Base-by-base conservation (phyloP, 2,888 invertebrate species). In the Lasioglossum morio region DNA sequence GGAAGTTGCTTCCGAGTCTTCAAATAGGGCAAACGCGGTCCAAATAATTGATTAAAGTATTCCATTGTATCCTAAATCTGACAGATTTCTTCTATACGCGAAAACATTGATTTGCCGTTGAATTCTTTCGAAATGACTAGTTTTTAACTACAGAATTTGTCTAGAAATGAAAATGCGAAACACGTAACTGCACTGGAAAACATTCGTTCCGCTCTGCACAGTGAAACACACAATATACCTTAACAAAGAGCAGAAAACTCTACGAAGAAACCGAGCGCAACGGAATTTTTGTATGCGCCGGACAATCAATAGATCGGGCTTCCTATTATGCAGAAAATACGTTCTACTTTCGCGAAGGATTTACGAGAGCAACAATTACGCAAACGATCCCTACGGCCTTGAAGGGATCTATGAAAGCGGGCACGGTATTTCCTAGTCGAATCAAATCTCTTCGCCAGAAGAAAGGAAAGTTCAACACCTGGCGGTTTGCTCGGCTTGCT, bases 401-500 rank as follows among this genome's bases (percentile, higher is more conserved):
- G 7, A 70, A 37, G 23, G 23, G 70, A 78, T 46, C 34, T 48
- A 78, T 46, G 46, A 72, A 30, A 48, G 53, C 27, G 75, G 48
- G n/a, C 5, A 70, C 40, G 57, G 40, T 30, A 60, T 78, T 69
- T 78, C 72, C 30, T 14, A 43, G 30, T 60, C 63, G 23, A 46
- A 72, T 37, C n/a, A 66, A 72, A 46, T n/a, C 53, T 37, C n/a
- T 57, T 14, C 7, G 19, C 5, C 16, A 79, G 40, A 87, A 75
- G 84, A 23, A 81, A 81, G 69, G 46, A 79, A 78, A 79, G n/a
- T 69, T 69, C 66, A 76, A 76, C 90, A 90, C 88, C 90, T 90
- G 90, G 90, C 34, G 37, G 73, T 2, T 19, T 19, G 30, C n/a
- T 57, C 57, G 57, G 4, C 57, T 79, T 53, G 73, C 75, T 74